Base-by-base conservation (phyloP, 2,113 vertebrate species). In the Ariopsis seemanni region DNA sequence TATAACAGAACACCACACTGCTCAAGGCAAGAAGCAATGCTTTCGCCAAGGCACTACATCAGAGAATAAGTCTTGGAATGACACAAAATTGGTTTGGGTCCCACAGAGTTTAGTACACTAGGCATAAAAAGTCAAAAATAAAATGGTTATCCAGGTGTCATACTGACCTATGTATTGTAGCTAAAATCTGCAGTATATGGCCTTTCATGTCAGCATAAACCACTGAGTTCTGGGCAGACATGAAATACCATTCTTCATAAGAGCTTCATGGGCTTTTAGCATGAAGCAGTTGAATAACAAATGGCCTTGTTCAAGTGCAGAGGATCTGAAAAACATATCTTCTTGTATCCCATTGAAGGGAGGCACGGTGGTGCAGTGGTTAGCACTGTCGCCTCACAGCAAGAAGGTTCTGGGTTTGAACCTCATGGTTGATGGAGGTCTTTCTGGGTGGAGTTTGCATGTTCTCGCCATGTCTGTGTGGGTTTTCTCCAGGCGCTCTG, bases 61-160 rank as follows among this genome's bases (percentile, higher is more conserved):
- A 88, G 57, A 83, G 87, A 88, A 86, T 90, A 88, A 87, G 92
- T 92, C 91, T 90, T 91, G 85, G 89, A 86, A 89, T 84, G 90
- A 91, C 88, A 89, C 91, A 91, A 62, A 90, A 93, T 93, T 81
- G 87, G 85, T 89, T 90, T 85, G 65, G 75, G 85, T 82, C 89
- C 60, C 87, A 67, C 50, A 34, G 55, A 58, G 42, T 85, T 83
- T 53, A 85, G 71, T 53, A 77, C 58, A 75, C 50, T 60, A 82
- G 81, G 88, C 71, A 86, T 88, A 20, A 91, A 48, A 83, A 25
- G 69, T 53, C 10, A 48, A 83, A 77, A 75, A 83, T 65, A 83
- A 75, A 53, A 42, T 42, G 57, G 58, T 52, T 60, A 42, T 30
- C 81, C 57, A 42, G 71, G 77, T 81, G 77, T 80, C 77, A 80